Base-by-base conservation (phyloP, 2,113 vertebrate species). In the Caracal caracal region DNA sequence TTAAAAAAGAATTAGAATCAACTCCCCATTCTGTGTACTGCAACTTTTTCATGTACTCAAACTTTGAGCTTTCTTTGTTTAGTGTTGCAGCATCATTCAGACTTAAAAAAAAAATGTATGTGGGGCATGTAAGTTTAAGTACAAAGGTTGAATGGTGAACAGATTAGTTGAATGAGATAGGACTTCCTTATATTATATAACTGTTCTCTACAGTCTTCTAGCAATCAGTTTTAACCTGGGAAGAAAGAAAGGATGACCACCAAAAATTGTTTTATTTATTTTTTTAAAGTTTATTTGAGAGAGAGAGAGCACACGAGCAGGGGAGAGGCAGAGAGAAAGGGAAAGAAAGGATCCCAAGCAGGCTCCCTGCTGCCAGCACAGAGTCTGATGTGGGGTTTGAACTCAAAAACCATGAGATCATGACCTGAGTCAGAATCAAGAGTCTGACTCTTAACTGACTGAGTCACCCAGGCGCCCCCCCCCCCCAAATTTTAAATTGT, bases 401-500 rank as follows among this genome's bases (percentile, higher is more conserved):
- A 22, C 56, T 59, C 56, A 24, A 24, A 59, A 59, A 59, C 20
- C 1, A 22, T 22, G 56, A 59, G 56, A 59, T 59, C 56, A 22
- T 59, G 56, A 59, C 20, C 17, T 56, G 53, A 59, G 20, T 20
- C 56, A 59, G 9, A 59, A 59, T 22, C 56, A 59, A 22, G 56
- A 59, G 56, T 59, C 20, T 0, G 20, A 59, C 20, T 59, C 56
- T 59, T 59, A 24, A 59, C 56, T 56, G 53, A 56, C 17, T 59
- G 20, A 59, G 56, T 59, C 20, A 59, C 56, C 56, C 56, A 59
- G 19, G 20, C 1, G 2, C 56, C 20, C 43, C 43, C 0, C 43
- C 7, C 43, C 88, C 43, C 8, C 43, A 79, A 82, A 96, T 90
- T 89, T 84, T 33, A 78, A 96, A 94, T 76, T 40, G 51, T 85